These are phyloP conservation scores for Thermophis baileyi DNA, from an alignment of 2,113 vertebrate genomes.

Conservation along the genomic window DNA sequence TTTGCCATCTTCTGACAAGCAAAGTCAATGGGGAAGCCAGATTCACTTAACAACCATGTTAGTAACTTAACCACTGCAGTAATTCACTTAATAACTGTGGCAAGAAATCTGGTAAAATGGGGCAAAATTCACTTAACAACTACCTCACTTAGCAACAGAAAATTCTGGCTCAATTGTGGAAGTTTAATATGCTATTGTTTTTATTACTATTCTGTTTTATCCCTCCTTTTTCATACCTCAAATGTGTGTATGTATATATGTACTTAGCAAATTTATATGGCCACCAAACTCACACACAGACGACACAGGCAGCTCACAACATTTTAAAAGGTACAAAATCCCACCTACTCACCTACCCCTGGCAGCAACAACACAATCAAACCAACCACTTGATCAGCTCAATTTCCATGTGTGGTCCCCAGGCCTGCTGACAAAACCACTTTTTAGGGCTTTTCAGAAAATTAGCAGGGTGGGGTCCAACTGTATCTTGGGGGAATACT, in stretches of 20 bases:
- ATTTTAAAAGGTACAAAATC: neutral
- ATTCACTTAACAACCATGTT: no score
- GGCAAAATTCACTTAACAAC: no score
- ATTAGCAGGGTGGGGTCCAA: neutral
- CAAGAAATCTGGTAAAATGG: no score
- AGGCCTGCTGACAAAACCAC: neutral
- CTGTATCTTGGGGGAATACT: neutral
- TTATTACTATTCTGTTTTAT: neutral
- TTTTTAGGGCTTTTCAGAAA: neutral
- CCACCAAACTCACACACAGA: neutral
- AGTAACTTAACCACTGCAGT: no score
- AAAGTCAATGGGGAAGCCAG: no score
- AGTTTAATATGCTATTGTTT: neutral
- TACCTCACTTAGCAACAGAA: no score
- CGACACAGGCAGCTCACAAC: neutral
- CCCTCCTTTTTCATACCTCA: neutral
- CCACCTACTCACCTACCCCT: neutral
- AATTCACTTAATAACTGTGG: no score
- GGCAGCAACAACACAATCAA: neutral
- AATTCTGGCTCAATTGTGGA: neutral
- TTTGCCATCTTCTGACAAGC: no score
- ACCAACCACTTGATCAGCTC: neutral
- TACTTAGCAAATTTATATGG: neutral
- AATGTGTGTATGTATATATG: neutral
- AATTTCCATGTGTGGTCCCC: neutral